Evolutionary conservation across 2,113 vertebrate genomes (phyloP), one percentile per base, ranked within the genome.

Genomic region (Antigone vipio): DNA sequence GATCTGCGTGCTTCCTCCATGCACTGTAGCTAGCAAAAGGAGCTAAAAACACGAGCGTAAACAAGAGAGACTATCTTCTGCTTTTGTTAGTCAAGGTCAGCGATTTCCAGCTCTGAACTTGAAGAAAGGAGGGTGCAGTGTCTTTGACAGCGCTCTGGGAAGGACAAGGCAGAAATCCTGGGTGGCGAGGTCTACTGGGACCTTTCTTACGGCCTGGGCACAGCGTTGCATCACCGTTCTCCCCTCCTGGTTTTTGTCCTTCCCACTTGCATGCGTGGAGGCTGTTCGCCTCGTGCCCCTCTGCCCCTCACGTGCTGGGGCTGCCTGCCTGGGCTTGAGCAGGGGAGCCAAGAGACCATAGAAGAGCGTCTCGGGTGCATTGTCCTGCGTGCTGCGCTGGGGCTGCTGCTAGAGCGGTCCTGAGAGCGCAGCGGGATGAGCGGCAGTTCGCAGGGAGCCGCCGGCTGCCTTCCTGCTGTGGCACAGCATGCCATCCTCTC

Each of bases 221-320:
- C 10, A 7, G 38, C 2, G 1, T n/a, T 78, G 58, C 53, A n/a
- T 79, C 3, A 2, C 47, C 4, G 0, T 23, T 60, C 11, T n/a
- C 21, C 10, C 8, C 26, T 82, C 10, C 50, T 55, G 29, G 3
- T 68, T 80, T 53, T 45, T 14, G 1, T 18, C 50, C 30, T 68
- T 40, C 24, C 52, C 24, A 6, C 40, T 42, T 19, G 21, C 16
- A 22, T 49, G 9, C 0, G 0, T 14, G 45, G 63, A 53, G 56
- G 72, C 38, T 1, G 1, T 67, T 72, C 3, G 3, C 32, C 47
- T 67, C 1, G 0, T 58, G 64, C 45, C 27, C 17, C 18, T 40
- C 32, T 56, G 47, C 21, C 40, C 29, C 12, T 34, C 3, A 0
- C 0, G 3, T 47, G 21, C 40, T 0, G 0, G 11, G 9, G 45